These are phyloP conservation scores for Noctuana brunneofusca DNA, from an alignment of 2,888 invertebrate species.

Conservation along the genomic window DNA sequence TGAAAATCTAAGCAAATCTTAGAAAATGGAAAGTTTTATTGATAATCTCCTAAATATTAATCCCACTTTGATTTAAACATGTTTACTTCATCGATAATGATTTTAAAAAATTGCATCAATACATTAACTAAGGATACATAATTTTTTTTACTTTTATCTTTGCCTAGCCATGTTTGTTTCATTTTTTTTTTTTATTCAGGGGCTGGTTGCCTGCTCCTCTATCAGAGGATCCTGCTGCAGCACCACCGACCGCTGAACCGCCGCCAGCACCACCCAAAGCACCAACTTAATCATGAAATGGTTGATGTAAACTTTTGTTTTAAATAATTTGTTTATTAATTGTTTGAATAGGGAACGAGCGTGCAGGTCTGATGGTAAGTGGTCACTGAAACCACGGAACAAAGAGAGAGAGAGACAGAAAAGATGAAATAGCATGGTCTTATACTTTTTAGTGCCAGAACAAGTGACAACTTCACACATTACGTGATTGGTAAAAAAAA, in stretches of 20 bases:
- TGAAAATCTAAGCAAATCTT: background rate
- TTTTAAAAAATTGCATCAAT: background rate
- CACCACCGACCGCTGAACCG: background rate
- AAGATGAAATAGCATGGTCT: too few relatives aligned
- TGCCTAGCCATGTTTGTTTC: background rate
- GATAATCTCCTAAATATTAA: background rate
- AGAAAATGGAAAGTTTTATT: background rate
- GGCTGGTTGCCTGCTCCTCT: slow-evolving; percentile 28
- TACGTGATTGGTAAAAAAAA: too few relatives aligned
- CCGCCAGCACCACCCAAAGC: slow-evolving; percentile 2
- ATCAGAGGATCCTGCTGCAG: background rate
- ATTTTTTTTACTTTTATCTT: background rate
- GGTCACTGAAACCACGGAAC: too few relatives aligned
- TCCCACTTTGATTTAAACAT: background rate
- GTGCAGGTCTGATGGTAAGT: too few relatives aligned
- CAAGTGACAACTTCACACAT: too few relatives aligned
- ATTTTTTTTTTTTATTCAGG: slow-evolving; percentile 5
- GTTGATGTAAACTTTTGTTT: background rate
- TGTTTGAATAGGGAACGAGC: too few relatives aligned
- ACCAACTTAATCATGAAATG: background rate
- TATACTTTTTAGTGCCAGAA: too few relatives aligned
- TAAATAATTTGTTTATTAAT: background rate
- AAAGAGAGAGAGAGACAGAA: too few relatives aligned
- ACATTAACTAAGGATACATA: background rate
- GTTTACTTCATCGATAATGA: too few relatives aligned